Evolutionary conservation across 2,113 vertebrate species (phyloP), one percentile per base, ranked within the genome.

Genomic region (Leptobrachium leishanense): DNA sequence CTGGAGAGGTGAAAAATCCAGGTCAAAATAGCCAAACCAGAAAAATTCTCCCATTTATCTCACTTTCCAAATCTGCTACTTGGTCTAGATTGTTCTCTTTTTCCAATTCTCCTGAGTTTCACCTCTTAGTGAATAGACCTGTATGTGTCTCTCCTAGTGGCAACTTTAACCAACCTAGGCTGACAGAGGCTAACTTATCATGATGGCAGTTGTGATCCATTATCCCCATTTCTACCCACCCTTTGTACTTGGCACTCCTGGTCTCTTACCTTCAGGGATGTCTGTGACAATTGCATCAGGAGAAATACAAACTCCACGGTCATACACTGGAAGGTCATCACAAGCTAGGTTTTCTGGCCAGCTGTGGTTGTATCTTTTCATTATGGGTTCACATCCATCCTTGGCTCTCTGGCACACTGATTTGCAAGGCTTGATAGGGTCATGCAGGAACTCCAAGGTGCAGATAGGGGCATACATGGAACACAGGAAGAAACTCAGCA

Each of bases 401-500:
- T 91, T 91, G 74, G 93, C 93, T 5, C 89, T 85, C 82, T 92
- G 88, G 87, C 93, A 94, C 68, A 94, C 88, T 0, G 93, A 90
- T 71, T 90, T 90, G 82, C 93, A 94, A 0, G 93, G 93, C 80
- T 88, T 90, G 82, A 94, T 92, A 82, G 93, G 93, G 86, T 94
- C 93, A 82, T 92, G 92, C 74, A 93, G 90, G 83, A 94, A 93
- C 70, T 94, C 92, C 72, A 93, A 59, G 59, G 93, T 88, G 86
- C 93, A 94, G 82, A 94, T 93, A 13, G 93, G 93, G 0, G 90
- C 93, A 62, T 92, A 94, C 93, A 94, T 93, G 72, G 93, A 92
- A 59, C 93, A 94, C 31, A 94, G 92, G 72, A 94, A 94, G 85
- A 94, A 94, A 44, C 86, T 46, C 63, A 94, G 87, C 65, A 90